These are phyloP conservation scores for Brenthis daphne DNA, from an alignment of 2,888 invertebrate species.

Conservation along the genomic window DNA sequence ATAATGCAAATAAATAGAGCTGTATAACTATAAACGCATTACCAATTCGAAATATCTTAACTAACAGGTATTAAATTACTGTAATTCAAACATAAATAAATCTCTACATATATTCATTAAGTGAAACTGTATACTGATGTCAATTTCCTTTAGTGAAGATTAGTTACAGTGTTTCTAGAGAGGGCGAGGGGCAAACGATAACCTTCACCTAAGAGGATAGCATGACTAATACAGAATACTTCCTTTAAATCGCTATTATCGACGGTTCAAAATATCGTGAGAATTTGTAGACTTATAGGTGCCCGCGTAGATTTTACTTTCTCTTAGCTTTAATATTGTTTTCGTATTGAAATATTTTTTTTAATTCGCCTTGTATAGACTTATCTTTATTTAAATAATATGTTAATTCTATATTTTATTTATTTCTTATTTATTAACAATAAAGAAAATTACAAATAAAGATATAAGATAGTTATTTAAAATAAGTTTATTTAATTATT, in stretches of 20 bases:
- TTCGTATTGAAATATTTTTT: no score
- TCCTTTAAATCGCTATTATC: slow-evolving; percentile 27
- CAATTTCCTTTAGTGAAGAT: slow-evolving; percentile 28
- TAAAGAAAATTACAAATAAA: no score
- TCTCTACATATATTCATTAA: slow-evolving; percentile 6
- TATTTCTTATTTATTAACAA: no score
- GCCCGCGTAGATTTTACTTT: background rate
- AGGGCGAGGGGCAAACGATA: slow-evolving; percentile 34
- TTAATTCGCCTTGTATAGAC: no score
- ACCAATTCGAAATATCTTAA: background rate
- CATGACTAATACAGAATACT: slow-evolving; percentile 22
- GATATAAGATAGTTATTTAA: no score
- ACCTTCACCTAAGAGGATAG: slow-evolving; percentile 22
- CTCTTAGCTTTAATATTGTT: background rate
- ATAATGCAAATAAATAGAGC: no score
- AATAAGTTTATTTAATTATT: no score
- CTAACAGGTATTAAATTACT: background rate
- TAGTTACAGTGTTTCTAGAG: slow-evolving; percentile 29
- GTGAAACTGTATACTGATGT: slow-evolving; percentile 26
- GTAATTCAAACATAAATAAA: background rate
- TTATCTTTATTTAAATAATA: no score
- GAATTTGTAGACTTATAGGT: slow-evolving; percentile 18
- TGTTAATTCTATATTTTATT: no score
- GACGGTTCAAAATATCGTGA: slow-evolving; percentile 26
- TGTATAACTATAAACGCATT: no score